phyloP scores from a whole-genome alignment of 2,888 invertebrate genomes.

The Agrotis puta region DNA sequence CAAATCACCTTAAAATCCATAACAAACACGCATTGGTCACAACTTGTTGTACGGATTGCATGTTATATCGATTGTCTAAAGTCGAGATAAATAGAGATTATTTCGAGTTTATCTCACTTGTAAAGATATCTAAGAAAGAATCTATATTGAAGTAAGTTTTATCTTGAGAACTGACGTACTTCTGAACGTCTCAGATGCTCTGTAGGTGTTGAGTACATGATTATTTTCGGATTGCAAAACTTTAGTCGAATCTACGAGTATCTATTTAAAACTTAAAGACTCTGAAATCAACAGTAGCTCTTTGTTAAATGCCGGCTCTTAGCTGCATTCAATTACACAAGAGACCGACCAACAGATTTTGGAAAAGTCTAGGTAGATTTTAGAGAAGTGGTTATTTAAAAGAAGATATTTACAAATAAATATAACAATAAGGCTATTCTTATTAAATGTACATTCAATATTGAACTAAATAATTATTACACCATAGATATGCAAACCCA shows the following conservation, averaged over 20 bases:
- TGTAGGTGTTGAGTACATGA: background rate
- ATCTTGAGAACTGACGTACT: slow-evolving; percentile 25
- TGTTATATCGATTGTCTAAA: slow-evolving; percentile 3
- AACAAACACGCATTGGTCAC: slow-evolving; percentile 19
- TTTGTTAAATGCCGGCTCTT: no score
- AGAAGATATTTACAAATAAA: background rate
- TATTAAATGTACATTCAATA: slow-evolving; percentile 4
- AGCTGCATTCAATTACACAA: no score
- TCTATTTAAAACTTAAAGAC: no score
- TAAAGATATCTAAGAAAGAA: slow-evolving; percentile 5
- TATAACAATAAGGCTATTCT: background rate
- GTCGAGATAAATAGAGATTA: slow-evolving; percentile 42
- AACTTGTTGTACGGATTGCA: slow-evolving; percentile 3
- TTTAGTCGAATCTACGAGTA: no score
- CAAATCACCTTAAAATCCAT: slow-evolving; percentile 6
- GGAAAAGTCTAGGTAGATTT: background rate
- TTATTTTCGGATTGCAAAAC: no score
- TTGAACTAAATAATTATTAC: slow-evolving; percentile 21
- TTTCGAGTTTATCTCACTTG: slow-evolving; percentile 22
- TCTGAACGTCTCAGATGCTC: background rate
- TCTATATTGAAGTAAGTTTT: slow-evolving; percentile 17
- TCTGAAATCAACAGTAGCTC: no score
- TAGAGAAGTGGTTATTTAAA: background rate
- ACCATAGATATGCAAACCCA: background rate
- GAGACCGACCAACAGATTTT: no score